These are phyloP conservation scores for Antechinus stuartii DNA, from an alignment of 2,113 vertebrate species.

Conservation along the genomic window DNA sequence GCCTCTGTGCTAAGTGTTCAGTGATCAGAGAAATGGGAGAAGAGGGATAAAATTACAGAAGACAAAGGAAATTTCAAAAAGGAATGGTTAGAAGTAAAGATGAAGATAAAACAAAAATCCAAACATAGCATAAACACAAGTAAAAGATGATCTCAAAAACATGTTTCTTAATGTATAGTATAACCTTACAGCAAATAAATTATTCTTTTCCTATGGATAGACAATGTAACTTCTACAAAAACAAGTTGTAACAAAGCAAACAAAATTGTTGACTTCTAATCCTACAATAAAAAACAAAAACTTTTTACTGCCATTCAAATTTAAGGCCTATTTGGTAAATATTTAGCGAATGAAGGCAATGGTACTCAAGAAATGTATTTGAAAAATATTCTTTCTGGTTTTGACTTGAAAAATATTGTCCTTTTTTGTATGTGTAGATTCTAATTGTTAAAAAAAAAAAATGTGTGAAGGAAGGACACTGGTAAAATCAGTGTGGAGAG, in stretches of 20 bases:
- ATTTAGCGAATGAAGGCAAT: conserved; percentile 7
- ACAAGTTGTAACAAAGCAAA: not conserved
- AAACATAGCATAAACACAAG: not conserved
- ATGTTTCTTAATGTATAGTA: not conserved
- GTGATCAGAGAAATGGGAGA: not conserved
- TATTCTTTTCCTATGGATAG: not conserved
- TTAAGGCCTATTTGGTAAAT: not conserved
- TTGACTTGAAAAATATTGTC: not conserved
- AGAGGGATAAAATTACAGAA: not conserved
- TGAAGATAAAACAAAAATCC: not conserved
- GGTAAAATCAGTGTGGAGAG: no score
- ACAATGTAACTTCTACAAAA: conserved; percentile 2
- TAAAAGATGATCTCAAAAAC: not conserved
- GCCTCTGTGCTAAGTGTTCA: not conserved
- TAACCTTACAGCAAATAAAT: no score
- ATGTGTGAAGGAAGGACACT: no score
- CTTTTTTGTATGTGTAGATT: no score
- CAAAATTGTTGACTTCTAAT: not conserved
- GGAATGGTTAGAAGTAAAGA: not conserved
- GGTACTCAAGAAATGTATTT: not conserved
- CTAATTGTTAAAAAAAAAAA: no score
- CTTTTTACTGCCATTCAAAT: not conserved
- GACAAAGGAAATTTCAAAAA: not conserved
- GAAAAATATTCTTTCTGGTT: conserved; percentile 13
- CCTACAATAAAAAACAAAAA: no score